Base-by-base conservation (phyloP, 2,797 vertebrate genomes). In the Acrossocheilus wenchowensis region DNA sequence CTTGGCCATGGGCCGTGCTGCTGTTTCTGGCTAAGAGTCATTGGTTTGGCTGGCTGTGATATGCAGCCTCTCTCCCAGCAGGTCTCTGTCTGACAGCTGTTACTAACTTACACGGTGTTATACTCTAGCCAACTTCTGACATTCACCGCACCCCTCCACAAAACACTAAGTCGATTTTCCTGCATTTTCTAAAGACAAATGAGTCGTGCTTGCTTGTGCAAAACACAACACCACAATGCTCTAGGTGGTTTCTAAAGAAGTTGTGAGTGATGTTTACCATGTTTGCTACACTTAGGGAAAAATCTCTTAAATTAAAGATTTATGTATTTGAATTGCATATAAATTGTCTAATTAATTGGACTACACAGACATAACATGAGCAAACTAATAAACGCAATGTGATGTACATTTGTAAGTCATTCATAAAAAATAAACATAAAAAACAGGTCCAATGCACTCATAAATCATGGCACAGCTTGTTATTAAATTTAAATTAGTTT, bases 41-140 rank as follows among this genome's bases (percentile, higher is more conserved):
- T 87, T 80, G 41, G 72, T 88, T 88, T 66, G 41, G 83, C 77
- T 79, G 84, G 83, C 83, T 85, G 82, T 72, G 85, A 80, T 74
- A 73, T 84, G 80, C 62, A 3, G 23, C 73, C 57, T 88, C 66
- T 85, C 78, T 90, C 82, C 71, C 82, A 83, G 82, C 80, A 86
- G 83, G 78, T 82, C 45, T 83, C 77, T 85, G 79, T 81, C 79
- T 69, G 78, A 85, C 81, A 90, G 83, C 78, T 88, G 83, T 82
- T 83, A 62, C 66, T 62, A 71, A 73, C 71, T 88, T 60, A 41
- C 17, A 50, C 81, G 36, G 75, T n/a, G 23, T 43, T 64, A 68
- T 75, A 69, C 19, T 26, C 69, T 21, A 82, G 48, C 62, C 84
- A 87, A 64, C 54, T 52, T 12, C 69, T 82, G 77, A 26, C 81